Base-by-base conservation (phyloP, 2,888 invertebrate species). In the Phlogophora meticulosa region DNA sequence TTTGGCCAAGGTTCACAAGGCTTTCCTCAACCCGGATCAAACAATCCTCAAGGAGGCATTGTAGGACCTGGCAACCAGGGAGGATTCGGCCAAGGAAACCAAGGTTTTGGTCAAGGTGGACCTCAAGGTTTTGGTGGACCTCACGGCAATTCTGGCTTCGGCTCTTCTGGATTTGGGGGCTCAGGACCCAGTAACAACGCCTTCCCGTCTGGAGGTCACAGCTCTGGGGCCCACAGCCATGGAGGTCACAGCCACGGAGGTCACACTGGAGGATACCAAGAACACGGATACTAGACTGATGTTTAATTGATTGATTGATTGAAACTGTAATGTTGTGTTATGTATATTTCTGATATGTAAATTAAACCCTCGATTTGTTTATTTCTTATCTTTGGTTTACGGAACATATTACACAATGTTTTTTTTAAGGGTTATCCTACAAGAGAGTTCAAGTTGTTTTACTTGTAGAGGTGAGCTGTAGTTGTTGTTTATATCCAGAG, bases 231-330 rank as follows among this genome's bases (percentile, higher is more conserved):
- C 7, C 32, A 60, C 24, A 51, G 67, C 9, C 57, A 74, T 11
- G 59, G 74, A 0, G 52, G 52, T 0, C 81, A 78, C 32, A 40
- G n/a, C 9, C 57, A 74, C 10, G 59, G 73, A 0, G 52, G 52
- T 0, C 81, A 78, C 32, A 36, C 13, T 0, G 77, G 81, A n/a
- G 76, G 77, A 11, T 78, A 78, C 36, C 61, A 74, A 52, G 64
- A 78, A 48, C 68, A 81, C 15, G 78, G 78, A 52, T 78, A 78
- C 28, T 78, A 78, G 42, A 77, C 45, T 10, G 32, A 20, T 28
- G 15, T 40, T 7, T 3, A 13, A 72, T 20, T 43, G 32, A 43
- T 38, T 24, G 10, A 56, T 53, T 45, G n/a, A n/a, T n/a, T n/a
- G 10, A 1, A 32, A 42, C 3, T 49, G 32, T 49, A 45, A 4